Evolutionary conservation across 2,888 invertebrate genomes (phyloP).

Genomic region (Epiblema foenella): DNA sequence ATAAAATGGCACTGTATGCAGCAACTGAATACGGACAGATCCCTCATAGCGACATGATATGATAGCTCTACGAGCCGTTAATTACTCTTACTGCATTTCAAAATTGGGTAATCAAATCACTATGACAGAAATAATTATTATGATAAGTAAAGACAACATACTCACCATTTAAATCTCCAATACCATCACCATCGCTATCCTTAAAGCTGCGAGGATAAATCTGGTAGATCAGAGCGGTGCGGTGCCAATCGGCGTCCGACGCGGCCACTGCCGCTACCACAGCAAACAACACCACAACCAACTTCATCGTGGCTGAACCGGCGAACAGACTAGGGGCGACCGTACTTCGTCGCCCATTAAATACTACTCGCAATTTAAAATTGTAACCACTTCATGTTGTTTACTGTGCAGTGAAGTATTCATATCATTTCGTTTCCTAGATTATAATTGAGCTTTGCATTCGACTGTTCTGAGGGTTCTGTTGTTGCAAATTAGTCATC

Average conservation of each 20-base stretch:
- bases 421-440: constrained; percentile 18
- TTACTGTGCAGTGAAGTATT: constrained; percentile 14
- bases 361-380: constrained; percentile 2
- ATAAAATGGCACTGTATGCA: too few species aligned
- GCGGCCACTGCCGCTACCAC: constrained; percentile 46
- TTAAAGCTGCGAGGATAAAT: constrained; percentile 90
- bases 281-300: constrained; percentile 45
- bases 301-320: constrained; percentile 39
- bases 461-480: background rate
- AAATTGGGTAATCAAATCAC: too few species aligned
- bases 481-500: background rate
- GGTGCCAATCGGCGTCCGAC: constrained; percentile 87
- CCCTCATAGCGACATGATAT: too few species aligned
- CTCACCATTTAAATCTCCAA: constrained; percentile 90
- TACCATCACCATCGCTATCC: constrained; percentile 89
- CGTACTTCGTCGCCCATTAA: background rate
- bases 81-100: too few species aligned
- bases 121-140: background rate
- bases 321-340: constrained; percentile 15
- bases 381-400: constrained; percentile 27
- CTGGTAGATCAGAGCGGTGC: constrained; percentile 90
- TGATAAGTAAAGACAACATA: constrained; percentile 13
- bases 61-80: too few species aligned
- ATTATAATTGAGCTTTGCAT: constrained; percentile 12
- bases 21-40: too few species aligned